Percentiles rank a stretch among this genome's conserved stretches.
Evolutionary conservation across 1,140 invertebrate species (phyloP).

Genomic region (Calephelis virginiensis): DNA sequence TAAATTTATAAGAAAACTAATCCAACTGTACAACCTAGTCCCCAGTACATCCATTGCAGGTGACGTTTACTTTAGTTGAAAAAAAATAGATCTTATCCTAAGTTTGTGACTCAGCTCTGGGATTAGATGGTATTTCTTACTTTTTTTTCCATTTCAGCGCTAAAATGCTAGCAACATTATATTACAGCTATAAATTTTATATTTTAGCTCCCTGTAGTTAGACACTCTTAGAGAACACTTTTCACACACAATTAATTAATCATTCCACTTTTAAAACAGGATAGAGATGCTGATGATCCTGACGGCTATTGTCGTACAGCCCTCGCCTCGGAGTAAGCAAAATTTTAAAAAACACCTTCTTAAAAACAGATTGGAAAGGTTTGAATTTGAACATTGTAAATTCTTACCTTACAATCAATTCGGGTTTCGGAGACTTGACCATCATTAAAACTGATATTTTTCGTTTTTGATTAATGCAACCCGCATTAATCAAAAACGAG

Average conservation of each 20-base stretch:
- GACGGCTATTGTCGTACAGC: background rate
- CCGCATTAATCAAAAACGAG: conserved; percentile 23
- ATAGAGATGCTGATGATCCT: background rate
- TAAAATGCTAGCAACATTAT: background rate
- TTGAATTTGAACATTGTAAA: conserved; percentile 18
- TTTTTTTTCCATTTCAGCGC: background rate
- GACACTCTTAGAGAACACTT: background rate
- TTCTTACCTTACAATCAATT: conserved; percentile 26
- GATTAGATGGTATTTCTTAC: background rate
- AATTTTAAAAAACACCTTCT: conserved; percentile 25
- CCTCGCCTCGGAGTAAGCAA: conserved; percentile 7
- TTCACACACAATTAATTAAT: too few species aligned
- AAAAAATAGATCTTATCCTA: background rate
- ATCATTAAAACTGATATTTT: conserved; percentile 27
- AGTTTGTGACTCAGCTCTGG: background rate
- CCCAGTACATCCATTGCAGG: background rate
- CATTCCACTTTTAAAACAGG: conserved; percentile 10
- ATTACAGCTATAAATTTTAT: background rate
- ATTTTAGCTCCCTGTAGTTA: background rate
- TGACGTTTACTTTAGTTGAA: background rate
- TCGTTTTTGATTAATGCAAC: too few species aligned
- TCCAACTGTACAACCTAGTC: background rate
- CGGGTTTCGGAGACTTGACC: conserved; percentile 24
- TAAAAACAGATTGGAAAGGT: conserved; percentile 28
- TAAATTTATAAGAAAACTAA: background rate